These are phyloP conservation scores for Periparus ater DNA, from an alignment of 2,797 vertebrate species.

Conservation along the genomic window DNA sequence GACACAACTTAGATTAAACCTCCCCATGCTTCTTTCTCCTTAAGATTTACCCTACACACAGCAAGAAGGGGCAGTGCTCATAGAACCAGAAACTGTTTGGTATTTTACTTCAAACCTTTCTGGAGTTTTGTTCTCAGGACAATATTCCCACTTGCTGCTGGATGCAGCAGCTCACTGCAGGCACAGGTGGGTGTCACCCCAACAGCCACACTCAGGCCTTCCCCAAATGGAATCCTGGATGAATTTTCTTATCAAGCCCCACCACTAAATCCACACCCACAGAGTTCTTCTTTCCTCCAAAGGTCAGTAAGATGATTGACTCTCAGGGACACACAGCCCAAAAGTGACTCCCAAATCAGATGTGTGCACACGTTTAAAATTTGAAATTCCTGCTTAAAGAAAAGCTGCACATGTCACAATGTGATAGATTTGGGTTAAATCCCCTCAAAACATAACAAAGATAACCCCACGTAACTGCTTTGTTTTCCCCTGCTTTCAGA, in stretches of 20 bases:
- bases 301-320: not conserved
- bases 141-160: too few relatives aligned
- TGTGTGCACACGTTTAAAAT: not conserved
- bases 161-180: not conserved
- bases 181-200: accelerated
- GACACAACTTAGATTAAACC: not conserved
- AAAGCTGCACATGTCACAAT: accelerated
- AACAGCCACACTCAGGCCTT: not conserved
- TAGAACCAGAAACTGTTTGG: not conserved
- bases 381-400: not conserved
- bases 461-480: not conserved
- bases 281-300: not conserved
- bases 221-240: not conserved
- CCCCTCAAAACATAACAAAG: not conserved
- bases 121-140: not conserved
- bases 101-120: not conserved
- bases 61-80: not conserved
- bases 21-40: not conserved
- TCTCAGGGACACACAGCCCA: not conserved
- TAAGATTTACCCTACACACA: not conserved
- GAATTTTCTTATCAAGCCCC: not conserved
- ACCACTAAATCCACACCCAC: not conserved
- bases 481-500: not conserved
- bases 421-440: not conserved
- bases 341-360: not conserved